phyloP scores from a whole-genome alignment of 2,113 vertebrate genomes.

The Crotalus tigris region DNA sequence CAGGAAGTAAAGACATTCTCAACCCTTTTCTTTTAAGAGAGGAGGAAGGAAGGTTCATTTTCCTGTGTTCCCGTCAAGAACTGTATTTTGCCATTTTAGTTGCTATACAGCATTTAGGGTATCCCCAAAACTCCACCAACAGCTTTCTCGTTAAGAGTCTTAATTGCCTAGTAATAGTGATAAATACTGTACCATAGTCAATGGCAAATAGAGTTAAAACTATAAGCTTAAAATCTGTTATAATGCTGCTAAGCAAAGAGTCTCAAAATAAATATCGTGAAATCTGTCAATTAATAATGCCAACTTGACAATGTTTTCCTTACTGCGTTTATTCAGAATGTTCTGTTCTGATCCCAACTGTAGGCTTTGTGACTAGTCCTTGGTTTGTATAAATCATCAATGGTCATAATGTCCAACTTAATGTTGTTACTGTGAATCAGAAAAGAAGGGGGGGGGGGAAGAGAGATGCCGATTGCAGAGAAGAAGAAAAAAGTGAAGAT shows the following conservation, averaged over 20 bases:
- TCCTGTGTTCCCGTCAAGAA: constrained; percentile 18
- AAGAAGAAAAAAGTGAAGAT: background rate
- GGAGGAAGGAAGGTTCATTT: background rate
- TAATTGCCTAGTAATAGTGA: background rate
- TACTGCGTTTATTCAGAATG: background rate
- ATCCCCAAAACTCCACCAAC: background rate
- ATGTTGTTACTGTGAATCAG: background rate
- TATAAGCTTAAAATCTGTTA: background rate
- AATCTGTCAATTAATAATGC: background rate
- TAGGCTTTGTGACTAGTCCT: background rate
- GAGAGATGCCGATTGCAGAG: background rate
- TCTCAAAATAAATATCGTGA: background rate
- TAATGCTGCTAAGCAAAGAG: background rate
- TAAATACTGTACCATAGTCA: background rate
- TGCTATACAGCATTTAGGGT: background rate
- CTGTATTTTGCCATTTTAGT: background rate
- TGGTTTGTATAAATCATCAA: background rate
- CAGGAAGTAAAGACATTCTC: constrained; percentile 20
- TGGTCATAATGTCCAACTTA: background rate
- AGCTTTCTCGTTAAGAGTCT: background rate
- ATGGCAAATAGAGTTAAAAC: background rate
- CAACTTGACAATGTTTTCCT: background rate
- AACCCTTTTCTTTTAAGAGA: constrained; percentile 12
- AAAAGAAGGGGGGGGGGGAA: background rate
- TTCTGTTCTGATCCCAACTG: background rate